Evolutionary conservation across 30 jellyfish, hydroid and myxozoan genomes (phyloP).

Genomic region (Chrysaora quinquecirrha): DNA sequence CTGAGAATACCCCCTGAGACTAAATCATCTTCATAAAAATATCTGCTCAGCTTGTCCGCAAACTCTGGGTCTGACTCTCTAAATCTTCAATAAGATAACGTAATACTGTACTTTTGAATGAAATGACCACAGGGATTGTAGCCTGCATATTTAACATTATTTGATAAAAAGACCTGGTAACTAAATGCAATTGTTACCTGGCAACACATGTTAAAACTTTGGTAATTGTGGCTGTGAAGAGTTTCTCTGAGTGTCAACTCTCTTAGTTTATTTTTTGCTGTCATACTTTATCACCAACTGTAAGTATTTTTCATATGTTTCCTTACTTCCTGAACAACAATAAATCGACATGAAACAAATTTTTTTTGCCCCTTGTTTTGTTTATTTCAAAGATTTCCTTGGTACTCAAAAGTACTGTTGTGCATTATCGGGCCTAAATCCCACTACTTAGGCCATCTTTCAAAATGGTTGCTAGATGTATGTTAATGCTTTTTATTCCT

Average conservation of each 20-base stretch:
- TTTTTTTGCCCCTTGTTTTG: not conserved
- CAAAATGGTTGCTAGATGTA: constrained; percentile 6
- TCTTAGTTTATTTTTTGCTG: constrained; percentile 1
- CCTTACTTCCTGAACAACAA: constrained; percentile 12
- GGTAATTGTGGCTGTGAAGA: constrained; percentile 8
- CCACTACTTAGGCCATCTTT: constrained; percentile 10
- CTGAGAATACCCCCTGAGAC: too few relatives aligned
- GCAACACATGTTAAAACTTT: constrained; percentile 10
- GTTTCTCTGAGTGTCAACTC: constrained; percentile 6
- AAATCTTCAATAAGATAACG: too few relatives aligned
- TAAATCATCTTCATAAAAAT: too few relatives aligned
- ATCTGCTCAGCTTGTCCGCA: too few relatives aligned
- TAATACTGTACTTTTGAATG: too few relatives aligned
- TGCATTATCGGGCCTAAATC: constrained; percentile 14
- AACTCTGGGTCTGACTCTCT: too few relatives aligned
- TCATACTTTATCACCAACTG: constrained; percentile 11
- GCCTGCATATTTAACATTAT: not conserved
- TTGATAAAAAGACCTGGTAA: constrained; percentile 1
- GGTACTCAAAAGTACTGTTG: constrained; percentile 17
- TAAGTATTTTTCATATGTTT: not conserved
- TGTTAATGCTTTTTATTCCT: constrained; percentile 12
- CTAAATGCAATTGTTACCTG: constrained; percentile 9
- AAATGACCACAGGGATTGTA: constrained; percentile 15
- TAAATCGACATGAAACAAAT: not conserved
- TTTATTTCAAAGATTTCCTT: not conserved